These are phyloP conservation scores for Epirrita christyi DNA, from an alignment of 2,888 invertebrate genomes.

Conservation along the genomic window DNA sequence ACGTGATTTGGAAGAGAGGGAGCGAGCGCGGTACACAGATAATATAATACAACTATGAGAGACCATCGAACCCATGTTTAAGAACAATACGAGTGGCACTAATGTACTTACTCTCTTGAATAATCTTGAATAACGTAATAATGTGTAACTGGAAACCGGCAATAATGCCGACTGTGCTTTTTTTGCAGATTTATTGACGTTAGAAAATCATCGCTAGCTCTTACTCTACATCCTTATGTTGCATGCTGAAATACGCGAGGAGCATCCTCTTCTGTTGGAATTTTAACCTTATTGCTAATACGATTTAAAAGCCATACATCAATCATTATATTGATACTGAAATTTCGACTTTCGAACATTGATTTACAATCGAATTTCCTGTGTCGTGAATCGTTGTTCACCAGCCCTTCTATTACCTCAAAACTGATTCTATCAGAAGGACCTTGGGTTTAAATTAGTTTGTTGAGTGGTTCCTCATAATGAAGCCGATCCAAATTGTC, in stretches of 20 bases:
- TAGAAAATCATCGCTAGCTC: background rate
- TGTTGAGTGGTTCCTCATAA: background rate
- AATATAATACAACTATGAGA: no score
- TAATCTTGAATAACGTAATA: no score
- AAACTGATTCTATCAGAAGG: background rate
- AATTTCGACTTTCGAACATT: constrained; percentile 7
- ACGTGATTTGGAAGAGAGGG: no score
- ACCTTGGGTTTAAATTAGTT: constrained; percentile 5
- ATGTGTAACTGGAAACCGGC: no score
- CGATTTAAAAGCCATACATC: constrained; percentile 1
- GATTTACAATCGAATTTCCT: constrained; percentile 12
- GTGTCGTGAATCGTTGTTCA: background rate
- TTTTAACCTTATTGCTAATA: background rate
- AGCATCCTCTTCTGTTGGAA: constrained; percentile 1
- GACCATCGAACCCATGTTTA: no score
- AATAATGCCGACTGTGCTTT: no score
- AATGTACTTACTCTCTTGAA: no score
- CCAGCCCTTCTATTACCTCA: background rate
- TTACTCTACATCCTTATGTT: background rate
- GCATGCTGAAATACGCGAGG: constrained; percentile 13
- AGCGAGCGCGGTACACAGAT: no score
- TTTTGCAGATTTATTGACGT: no score
- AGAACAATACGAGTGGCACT: no score
- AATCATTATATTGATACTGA: no score
- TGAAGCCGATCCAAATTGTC: constrained; percentile 23